phyloP scores from a whole-genome alignment of 2,888 invertebrate species.

The Phlogophora meticulosa region DNA sequence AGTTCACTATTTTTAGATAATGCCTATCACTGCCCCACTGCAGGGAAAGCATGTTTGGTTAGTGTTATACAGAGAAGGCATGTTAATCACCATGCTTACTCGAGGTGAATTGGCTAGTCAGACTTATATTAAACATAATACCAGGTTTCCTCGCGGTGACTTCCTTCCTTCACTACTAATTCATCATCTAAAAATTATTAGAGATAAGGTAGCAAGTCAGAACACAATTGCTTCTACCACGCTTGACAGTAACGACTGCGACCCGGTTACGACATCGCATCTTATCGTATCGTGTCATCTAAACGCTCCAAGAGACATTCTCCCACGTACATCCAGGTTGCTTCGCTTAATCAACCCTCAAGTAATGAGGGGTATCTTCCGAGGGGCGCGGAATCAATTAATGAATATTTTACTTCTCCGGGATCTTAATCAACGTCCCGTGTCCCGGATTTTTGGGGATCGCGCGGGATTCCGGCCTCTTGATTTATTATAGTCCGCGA shows the following conservation, averaged over 20 bases:
- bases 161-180: too few species aligned
- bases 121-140: too few species aligned
- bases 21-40: too few species aligned
- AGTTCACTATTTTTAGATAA: too few species aligned
- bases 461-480: conserved; percentile 73
- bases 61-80: too few species aligned
- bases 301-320: conserved; percentile 70
- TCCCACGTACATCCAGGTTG: conserved; percentile 85
- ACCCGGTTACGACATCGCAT: conserved; percentile 35
- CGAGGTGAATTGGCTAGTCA: too few species aligned
- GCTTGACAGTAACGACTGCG: neutral
- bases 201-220: too few species aligned
- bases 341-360: conserved; percentile 87
- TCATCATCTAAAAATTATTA: neutral
- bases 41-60: too few species aligned
- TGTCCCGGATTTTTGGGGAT: conserved; percentile 87
- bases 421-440: conserved; percentile 89
- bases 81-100: too few species aligned
- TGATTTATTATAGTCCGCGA: conserved; percentile 80
- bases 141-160: too few species aligned
- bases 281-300: conserved; percentile 58
- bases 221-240: too few species aligned
- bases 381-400: conserved; percentile 88
- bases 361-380: conserved; percentile 86
- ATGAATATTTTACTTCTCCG: conserved; percentile 87